These are phyloP conservation scores for Drosophila borealis DNA, from an alignment of 2,888 invertebrate species.

Conservation along the genomic window DNA sequence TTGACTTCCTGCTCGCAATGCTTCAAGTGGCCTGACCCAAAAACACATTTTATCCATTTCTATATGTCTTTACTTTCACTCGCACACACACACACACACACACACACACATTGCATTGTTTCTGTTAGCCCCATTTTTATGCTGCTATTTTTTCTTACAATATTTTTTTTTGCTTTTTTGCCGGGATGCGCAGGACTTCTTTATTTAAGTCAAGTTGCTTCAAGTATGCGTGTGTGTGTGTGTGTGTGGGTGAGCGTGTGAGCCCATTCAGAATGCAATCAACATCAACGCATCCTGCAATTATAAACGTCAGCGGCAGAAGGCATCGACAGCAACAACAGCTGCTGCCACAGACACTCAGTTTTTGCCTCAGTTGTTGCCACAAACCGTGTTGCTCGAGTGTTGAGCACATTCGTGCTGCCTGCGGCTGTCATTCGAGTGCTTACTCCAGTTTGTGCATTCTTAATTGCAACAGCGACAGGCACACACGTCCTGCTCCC, in stretches of 20 bases:
- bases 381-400: slow-evolving; percentile 21
- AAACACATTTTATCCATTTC: slow-evolving; percentile 79
- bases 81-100: slow-evolving; percentile 23
- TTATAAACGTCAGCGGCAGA: slow-evolving; percentile 67
- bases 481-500: slow-evolving; percentile 70
- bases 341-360: slow-evolving; percentile 26
- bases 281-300: slow-evolving; percentile 80
- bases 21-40: slow-evolving; percentile 82
- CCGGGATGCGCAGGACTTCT: slow-evolving; percentile 74
- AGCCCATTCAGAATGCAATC: slow-evolving; percentile 74
- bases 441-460: slow-evolving; percentile 80
- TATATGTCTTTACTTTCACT: slow-evolving; percentile 81
- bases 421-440: slow-evolving; percentile 44
- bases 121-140: slow-evolving; percentile 69
- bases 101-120: slow-evolving; percentile 58
- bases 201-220: slow-evolving; percentile 77
- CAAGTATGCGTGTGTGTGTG: slow-evolving; percentile 47
- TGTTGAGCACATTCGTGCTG: not conserved
- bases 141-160: slow-evolving; percentile 15
- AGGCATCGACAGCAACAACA: slow-evolving; percentile 34
- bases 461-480: slow-evolving; percentile 73
- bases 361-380: slow-evolving; percentile 41
- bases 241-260: slow-evolving; percentile 21
- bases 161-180: slow-evolving; percentile 28
- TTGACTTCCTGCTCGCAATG: slow-evolving; percentile 61